Evolutionary conservation across 2,888 invertebrate species (phyloP).

Genomic region (Brachylomia viminalis): DNA sequence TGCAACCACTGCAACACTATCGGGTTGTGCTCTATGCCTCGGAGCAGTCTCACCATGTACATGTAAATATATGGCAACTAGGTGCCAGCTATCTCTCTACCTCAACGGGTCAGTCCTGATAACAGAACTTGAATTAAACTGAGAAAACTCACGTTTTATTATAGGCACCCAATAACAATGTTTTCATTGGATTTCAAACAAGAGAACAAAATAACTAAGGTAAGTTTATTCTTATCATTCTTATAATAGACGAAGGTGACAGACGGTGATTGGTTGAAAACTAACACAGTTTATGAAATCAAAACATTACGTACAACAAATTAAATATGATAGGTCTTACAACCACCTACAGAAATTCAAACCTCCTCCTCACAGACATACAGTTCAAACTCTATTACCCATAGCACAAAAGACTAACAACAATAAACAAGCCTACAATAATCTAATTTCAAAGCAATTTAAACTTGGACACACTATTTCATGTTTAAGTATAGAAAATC

Average conservation of each 20-base stretch:
- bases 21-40: too few relatives aligned
- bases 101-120: not conserved
- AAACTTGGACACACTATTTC: slow-evolving; percentile 52
- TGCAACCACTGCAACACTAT: too few relatives aligned
- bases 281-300: not conserved
- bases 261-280: not conserved
- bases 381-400: slow-evolving; percentile 2
- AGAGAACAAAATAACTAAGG: not conserved
- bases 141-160: not conserved
- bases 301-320: not conserved
- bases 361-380: not conserved
- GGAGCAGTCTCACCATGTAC: too few relatives aligned
- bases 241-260: not conserved
- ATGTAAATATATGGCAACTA: not conserved
- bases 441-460: slow-evolving; percentile 61
- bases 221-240: not conserved
- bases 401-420: slow-evolving; percentile 26
- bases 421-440: slow-evolving; percentile 49
- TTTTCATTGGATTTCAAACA: not conserved
- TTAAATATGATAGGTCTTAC: not conserved
- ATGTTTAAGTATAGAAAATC: slow-evolving; percentile 51
- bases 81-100: not conserved
- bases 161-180: not conserved
- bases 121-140: not conserved
- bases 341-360: not conserved